Percentiles rank a stretch among this genome's conserved stretches.
Evolutionary conservation across 1,140 invertebrate genomes (phyloP).

Genomic region (Trachymyrmex septentrionalis): DNA sequence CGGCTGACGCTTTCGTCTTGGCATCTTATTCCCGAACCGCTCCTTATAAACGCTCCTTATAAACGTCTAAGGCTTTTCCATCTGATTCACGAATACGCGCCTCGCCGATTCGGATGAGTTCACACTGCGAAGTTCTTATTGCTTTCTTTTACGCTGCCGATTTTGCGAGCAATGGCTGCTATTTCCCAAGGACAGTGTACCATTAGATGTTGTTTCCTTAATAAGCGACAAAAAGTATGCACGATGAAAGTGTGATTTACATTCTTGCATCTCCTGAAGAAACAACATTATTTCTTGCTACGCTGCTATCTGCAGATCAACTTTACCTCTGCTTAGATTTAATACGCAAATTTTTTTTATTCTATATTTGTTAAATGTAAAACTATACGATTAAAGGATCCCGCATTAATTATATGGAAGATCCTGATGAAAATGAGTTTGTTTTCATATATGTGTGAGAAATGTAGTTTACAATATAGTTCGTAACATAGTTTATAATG

Average conservation of each 20-base stretch:
- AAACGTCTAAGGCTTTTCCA: constrained; percentile 47
- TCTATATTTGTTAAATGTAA: not conserved
- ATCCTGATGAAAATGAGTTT: too few relatives aligned
- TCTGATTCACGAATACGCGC: constrained; percentile 38
- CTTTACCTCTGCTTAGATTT: not conserved
- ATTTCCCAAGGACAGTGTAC: not conserved
- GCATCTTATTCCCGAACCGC: constrained; percentile 9
- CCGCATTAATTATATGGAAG: too few relatives aligned
- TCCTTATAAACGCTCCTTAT: not conserved
- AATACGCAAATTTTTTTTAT: not conserved
- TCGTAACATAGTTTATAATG: too few relatives aligned
- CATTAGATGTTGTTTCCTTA: constrained; percentile 21
- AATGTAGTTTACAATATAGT: too few relatives aligned
- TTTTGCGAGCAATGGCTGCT: constrained; percentile 10
- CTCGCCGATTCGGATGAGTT: constrained; percentile 38
- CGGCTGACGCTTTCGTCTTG: constrained; percentile 19
- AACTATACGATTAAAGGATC: not conserved
- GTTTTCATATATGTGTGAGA: too few relatives aligned
- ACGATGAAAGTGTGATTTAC: constrained; percentile 32
- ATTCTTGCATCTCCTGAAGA: too few relatives aligned
- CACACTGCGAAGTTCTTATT: constrained; percentile 31
- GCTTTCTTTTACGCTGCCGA: constrained; percentile 40
- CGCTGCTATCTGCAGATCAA: not conserved
- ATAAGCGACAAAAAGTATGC: not conserved
- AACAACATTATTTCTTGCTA: not conserved